Evolutionary conservation across 30 jellyfish, hydroid and myxozoan species (phyloP).

Genomic region (Sanderia malayensis): DNA sequence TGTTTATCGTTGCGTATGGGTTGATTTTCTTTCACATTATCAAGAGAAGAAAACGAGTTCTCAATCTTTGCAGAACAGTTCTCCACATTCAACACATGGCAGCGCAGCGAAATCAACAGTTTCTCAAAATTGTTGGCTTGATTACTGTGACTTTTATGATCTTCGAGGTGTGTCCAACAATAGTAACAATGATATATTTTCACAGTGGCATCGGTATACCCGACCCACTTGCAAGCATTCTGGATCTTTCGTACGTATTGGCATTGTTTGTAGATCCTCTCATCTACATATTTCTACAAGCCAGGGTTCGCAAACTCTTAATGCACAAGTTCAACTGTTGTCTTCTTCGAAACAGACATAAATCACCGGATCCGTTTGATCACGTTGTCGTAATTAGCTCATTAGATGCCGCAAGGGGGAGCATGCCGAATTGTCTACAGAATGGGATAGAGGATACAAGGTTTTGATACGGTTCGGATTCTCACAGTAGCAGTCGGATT

Average conservation of each 20-base stretch:
- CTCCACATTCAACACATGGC: slow-evolving; percentile 5
- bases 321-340: not conserved
- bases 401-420: too few species aligned
- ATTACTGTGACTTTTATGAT: slow-evolving; percentile 26
- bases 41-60: not conserved
- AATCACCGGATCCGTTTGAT: not conserved
- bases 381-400: too few species aligned
- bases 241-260: slow-evolving; percentile 11
- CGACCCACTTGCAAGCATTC: slow-evolving; percentile 10
- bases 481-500: too few species aligned
- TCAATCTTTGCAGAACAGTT: not conserved
- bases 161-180: slow-evolving; percentile 43
- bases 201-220: slow-evolving; percentile 2
- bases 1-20: slow-evolving; percentile 22
- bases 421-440: too few species aligned
- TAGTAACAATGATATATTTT: not conserved
- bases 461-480: too few species aligned
- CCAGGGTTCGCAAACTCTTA: slow-evolving; percentile 23
- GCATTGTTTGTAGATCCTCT: slow-evolving; percentile 35
- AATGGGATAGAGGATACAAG: not conserved
- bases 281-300: slow-evolving; percentile 41
- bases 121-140: slow-evolving; percentile 32
- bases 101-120: slow-evolving; percentile 8
- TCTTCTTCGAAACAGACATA: not conserved
- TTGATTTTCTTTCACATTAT: slow-evolving; percentile 9